Conservation (phyloP, 92 coral and sea anemone species). For the Phenganax subtilis region DNA sequence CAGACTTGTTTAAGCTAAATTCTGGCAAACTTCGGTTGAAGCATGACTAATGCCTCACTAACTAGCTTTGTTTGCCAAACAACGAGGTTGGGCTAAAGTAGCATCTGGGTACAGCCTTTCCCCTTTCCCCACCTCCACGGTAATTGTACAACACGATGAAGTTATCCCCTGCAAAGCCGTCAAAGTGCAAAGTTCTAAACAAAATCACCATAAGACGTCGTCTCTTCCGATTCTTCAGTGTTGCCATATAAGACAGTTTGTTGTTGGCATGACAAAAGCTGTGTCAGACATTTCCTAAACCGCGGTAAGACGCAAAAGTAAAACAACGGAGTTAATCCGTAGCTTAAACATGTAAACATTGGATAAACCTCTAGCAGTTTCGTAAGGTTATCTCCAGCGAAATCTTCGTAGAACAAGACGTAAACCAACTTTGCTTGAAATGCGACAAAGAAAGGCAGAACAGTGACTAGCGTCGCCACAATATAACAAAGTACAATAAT, state of each 20-base stretch:
- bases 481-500: conserved; percentile 32
- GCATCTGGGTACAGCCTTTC: too few species aligned
- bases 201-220: conserved; percentile 20
- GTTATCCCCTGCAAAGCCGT: too few species aligned
- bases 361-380: conserved; percentile 24
- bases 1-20: too few species aligned
- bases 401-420: not conserved
- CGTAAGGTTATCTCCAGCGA: not conserved
- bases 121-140: too few species aligned
- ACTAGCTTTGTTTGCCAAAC: too few species aligned
- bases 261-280: conserved; percentile 16
- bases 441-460: conserved; percentile 35
- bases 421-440: conserved; percentile 34
- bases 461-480: conserved; percentile 28
- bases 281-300: conserved; percentile 4
- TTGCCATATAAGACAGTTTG: conserved; percentile 12
- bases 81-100: too few species aligned
- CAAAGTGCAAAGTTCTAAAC: not conserved
- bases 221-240: conserved; percentile 11
- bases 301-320: conserved; percentile 23
- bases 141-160: too few species aligned
- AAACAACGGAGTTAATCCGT: conserved; percentile 31
- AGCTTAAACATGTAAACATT: conserved; percentile 36
- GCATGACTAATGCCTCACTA: too few species aligned
- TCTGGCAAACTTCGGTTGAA: too few species aligned